Base-by-base conservation (phyloP, 2,113 vertebrate genomes). In the Serilophus lunatus region DNA sequence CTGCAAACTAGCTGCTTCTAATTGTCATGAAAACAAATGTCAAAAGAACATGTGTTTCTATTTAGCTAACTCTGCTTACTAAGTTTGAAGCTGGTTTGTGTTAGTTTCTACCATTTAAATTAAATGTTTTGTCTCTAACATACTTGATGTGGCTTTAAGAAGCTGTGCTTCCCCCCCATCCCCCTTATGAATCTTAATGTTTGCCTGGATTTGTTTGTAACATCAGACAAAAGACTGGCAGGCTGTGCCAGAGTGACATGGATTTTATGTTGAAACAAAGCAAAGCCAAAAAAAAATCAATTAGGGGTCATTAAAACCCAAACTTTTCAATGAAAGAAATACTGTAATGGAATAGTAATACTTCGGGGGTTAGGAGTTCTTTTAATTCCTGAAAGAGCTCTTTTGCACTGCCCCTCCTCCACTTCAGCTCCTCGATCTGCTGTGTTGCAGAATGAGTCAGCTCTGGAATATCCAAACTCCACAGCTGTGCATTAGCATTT, bases 181-280 rank as follows among this genome's bases (percentile, higher is more conserved):
- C 95, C 83, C 79, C 88, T 92, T 95, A 42, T 87, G 96, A 97
- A 90, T 95, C 90, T 93, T 93, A 93, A 96, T 97, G 93, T 97
- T 96, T 96, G 95, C 92, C 95, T 97, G 95, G 88, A 90, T 96
- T 97, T 97, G 96, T 98, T 96, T 96, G 95, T 90, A 93, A 86
- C 92, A 93, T 93, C 95, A 97, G 92, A 93, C 97, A 97, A 97
- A 97, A 97, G 95, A 85, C 91, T 82, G 93, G 93, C 95, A 88
- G 79, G 72, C 94, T 92, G 87, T 18, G 68, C 95, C 51, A 28
- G 79, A 92, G 92, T 49, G 91, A 96, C 92, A 91, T 38, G 92
- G 90, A 86, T 97, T 96, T 97, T 94, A 95, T 92, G 88, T 35
- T 64, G 89, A 85, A 97, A 92, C 94, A 97, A 93, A 95, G 47